Evolutionary conservation across 2,113 vertebrate species (phyloP), one percentile per base, ranked within the genome.

Genomic region (Drymodes brunneopygia): DNA sequence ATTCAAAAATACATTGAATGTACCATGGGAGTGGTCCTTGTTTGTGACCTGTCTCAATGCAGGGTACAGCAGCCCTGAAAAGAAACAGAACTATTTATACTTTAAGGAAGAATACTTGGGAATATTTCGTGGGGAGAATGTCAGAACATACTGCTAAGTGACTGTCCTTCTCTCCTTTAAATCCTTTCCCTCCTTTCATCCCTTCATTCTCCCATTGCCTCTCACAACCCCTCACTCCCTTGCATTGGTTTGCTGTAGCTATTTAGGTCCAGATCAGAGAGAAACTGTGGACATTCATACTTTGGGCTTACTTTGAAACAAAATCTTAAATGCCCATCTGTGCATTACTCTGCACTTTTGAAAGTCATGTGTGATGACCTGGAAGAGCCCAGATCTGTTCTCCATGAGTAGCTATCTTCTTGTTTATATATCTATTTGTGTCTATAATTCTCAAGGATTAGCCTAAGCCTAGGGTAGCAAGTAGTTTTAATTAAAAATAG

Each of bases 401-500:
- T 95, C 53, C 35, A 11, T 35, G 18, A 82, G 45, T 81, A 70
- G 28, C 81, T 96, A n/a, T 92, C 72, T 75, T 88, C 79, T 88
- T 64, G 35, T 88, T 89, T 82, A 35, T 38, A 3, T 77, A 88
- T 36, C 40, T 92, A 20, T 61, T 88, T 61, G 7, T 57, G 23
- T 86, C 92, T 95, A 33, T 64, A 93, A 86, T 96, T 95, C 90
- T 94, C 35, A 91, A 81, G 78, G 90, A 97, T 97, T 97, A 97
- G 87, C 45, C 70, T 96, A 96, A 97, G 6, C 70, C 84, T 93
- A 82, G 75, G 51, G 20, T 35, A 92, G 67, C 14, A 86, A 92
- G 81, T 65, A 94, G 45, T 87, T 98, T 97, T 97, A 98, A 98
- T 98, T 97, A 97, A 97, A 98, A 97, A 64, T 81, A 95, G 81